A percentile compares a stretch with the other conserved stretches of the same genome.
Conservation (phyloP, 2,888 invertebrate species). For the Reticulitermes lucifugus region DNA sequence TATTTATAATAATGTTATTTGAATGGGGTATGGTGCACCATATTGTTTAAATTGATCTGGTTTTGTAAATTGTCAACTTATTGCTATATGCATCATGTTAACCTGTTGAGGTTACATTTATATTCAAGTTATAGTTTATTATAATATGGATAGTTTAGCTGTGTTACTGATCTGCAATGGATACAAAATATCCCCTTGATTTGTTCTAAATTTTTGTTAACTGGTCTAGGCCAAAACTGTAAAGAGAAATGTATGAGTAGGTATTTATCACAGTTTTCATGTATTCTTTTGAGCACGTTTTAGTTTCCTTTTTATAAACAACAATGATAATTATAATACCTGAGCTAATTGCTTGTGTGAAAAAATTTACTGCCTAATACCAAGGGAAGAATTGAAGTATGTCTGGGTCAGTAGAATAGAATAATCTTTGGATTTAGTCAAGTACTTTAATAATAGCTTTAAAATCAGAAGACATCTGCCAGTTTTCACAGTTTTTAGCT, state of each 20-base stretch:
- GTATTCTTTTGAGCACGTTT: slow-evolving; percentile 44
- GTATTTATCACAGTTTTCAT: background rate
- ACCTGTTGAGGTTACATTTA: background rate
- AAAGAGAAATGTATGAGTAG: background rate
- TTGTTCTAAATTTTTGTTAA: background rate
- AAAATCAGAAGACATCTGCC: slow-evolving; percentile 30
- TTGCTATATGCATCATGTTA: background rate
- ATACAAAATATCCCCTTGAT: background rate
- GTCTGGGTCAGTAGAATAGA: slow-evolving; percentile 33
- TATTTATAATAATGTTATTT: slow-evolving; percentile 56
- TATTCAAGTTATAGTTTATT: slow-evolving; percentile 15
- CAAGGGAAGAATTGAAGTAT: slow-evolving; percentile 14
- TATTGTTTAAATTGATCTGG: background rate
- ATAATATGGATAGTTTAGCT: background rate
- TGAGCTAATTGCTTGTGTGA: slow-evolving; percentile 48
- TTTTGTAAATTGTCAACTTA: slow-evolving; percentile 2
- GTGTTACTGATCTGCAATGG: background rate
- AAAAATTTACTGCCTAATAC: slow-evolving; percentile 30
- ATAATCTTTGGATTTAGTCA: slow-evolving; percentile 7
- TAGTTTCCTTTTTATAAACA: slow-evolving; percentile 43
- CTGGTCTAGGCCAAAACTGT: background rate
- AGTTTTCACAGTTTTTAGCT: slow-evolving; percentile 26
- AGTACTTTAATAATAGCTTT: slow-evolving; percentile 8
- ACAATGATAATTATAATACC: background rate
- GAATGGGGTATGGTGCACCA: slow-evolving; percentile 51